Base-by-base conservation (phyloP, 1,140 invertebrate species). In the Macrocentrus cingulum region DNA sequence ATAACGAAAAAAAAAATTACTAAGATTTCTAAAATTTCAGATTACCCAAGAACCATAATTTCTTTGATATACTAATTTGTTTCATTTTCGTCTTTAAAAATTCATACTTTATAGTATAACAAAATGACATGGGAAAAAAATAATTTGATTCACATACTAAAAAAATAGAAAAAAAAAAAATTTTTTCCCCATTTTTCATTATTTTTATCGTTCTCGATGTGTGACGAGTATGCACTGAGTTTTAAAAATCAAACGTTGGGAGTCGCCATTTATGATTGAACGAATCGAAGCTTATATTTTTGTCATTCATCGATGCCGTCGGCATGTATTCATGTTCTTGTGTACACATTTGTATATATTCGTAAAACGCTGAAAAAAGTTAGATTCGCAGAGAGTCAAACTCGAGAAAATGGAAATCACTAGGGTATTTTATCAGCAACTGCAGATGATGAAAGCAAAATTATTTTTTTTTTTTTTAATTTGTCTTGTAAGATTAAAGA, bases 271-370 rank as follows among this genome's bases (percentile, higher is more conserved):
- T 59, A 60, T 65, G 63, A 65, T 65, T 65, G 63, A n/a, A n/a
- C n/a, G n/a, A 65, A 65, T 65, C 63, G 60, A 60, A 61, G 63
- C 63, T 65, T 65, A 65, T 65, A 65, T 65, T 65, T n/a, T 65
- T 65, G 56, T 65, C 63, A 65, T 65, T 60, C 57, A 65, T 65
- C 60, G 60, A 53, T 54, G 56, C 56, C 56, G 60, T 59, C 56
- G 55, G 57, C 53, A 52, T 55, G 42, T 60, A 56, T 49, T 39
- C 29, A 37, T 29, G 9, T 9, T 9, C 25, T 29, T 29, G 25
- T 29, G 49, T 37, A 34, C 19, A 45, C 39, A 52, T 51, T 45
- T 29, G 49, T 37, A 34, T 15, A 45, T 34, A 52, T 51, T 45
- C 45, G 45, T 16, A 34, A 22, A 41, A 42, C 32, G 59, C 51